Evolutionary conservation across 92 coral and sea anemone species (phyloP).

Genomic region (Epizoanthus illoricatus): DNA sequence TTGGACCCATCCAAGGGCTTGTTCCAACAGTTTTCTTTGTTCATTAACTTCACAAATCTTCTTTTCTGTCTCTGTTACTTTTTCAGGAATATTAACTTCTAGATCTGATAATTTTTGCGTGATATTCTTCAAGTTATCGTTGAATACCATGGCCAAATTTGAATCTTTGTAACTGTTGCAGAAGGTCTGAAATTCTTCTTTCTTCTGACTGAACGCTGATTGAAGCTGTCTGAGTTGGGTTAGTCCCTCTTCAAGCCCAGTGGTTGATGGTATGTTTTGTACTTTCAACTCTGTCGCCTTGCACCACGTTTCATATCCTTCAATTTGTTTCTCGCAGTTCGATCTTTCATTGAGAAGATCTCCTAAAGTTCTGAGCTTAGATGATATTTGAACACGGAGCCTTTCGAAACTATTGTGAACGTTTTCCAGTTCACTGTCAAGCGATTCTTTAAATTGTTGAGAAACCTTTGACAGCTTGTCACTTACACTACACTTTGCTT

Average conservation of each 20-base stretch:
- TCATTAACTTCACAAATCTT: constrained; percentile 38
- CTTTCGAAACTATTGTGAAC: constrained; percentile 47
- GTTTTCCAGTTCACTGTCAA: constrained; percentile 58
- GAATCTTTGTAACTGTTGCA: constrained; percentile 14
- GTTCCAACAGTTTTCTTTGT: constrained; percentile 46
- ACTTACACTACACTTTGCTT: constrained; percentile 48
- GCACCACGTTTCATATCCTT: constrained; percentile 53
- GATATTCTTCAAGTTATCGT: constrained; percentile 43
- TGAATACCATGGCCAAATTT: constrained; percentile 20
- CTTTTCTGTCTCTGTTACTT: constrained; percentile 33
- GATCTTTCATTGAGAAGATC: constrained; percentile 35
- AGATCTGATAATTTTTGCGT: constrained; percentile 22
- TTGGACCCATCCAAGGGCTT: constrained; percentile 52
- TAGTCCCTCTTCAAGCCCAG: constrained; percentile 36
- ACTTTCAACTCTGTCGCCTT: constrained; percentile 37
- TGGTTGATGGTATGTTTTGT: neutral
- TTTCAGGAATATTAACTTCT: constrained; percentile 33
- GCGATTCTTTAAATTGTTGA: constrained; percentile 47
- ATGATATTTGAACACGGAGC: constrained; percentile 45
- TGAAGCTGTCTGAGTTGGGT: constrained; percentile 48
- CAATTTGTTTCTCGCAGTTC: constrained; percentile 46
- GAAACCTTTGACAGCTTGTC: constrained; percentile 54
- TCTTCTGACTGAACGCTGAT: constrained; percentile 29
- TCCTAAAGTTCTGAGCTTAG: constrained; percentile 44
- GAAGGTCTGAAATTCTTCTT: constrained; percentile 43